A percentile compares a stretch with the other conserved stretches of the same genome.
These are phyloP conservation scores for Molothrus aeneus DNA, from an alignment of 2,797 vertebrate genomes.

Conservation along the genomic window DNA sequence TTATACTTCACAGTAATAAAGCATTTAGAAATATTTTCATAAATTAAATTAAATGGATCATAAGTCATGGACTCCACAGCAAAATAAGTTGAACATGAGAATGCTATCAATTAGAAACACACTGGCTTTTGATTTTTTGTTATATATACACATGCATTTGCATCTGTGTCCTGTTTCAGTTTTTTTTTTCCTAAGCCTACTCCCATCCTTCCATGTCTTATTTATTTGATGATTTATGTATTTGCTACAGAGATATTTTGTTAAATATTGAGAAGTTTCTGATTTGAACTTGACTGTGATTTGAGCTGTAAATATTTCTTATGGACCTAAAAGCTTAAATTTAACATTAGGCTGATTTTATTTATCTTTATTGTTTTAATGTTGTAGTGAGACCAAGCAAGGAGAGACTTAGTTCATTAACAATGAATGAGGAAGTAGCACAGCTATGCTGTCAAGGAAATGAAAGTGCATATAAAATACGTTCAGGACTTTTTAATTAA, in stretches of 20 bases:
- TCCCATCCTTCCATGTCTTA: not conserved
- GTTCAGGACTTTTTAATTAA: slow-evolving; percentile 51
- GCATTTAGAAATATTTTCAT: not conserved
- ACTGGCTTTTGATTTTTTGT: not conserved
- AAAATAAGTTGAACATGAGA: not conserved
- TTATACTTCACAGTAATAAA: not conserved
- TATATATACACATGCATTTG: not conserved
- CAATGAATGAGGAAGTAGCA: slow-evolving; percentile 43
- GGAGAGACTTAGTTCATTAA: slow-evolving; percentile 45
- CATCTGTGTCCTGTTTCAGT: not conserved
- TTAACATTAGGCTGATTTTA: not conserved
- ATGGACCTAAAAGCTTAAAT: not conserved
- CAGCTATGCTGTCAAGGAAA: slow-evolving; percentile 40
- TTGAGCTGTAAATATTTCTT: slow-evolving; percentile 31
- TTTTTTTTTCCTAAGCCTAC: not conserved
- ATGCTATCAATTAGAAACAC: not conserved
- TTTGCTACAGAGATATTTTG: not conserved
- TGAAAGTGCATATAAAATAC: slow-evolving; percentile 41
- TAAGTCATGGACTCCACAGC: not conserved
- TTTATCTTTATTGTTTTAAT: slow-evolving; percentile 44
- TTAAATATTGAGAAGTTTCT: slow-evolving; percentile 37
- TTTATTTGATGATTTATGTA: slow-evolving; percentile 17
- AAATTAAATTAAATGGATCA: not conserved
- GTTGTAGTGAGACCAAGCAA: not conserved
- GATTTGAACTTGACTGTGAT: slow-evolving; percentile 4